Evolutionary conservation across 2,888 invertebrate genomes (phyloP).

Genomic region (Pseudanteris insignis): DNA sequence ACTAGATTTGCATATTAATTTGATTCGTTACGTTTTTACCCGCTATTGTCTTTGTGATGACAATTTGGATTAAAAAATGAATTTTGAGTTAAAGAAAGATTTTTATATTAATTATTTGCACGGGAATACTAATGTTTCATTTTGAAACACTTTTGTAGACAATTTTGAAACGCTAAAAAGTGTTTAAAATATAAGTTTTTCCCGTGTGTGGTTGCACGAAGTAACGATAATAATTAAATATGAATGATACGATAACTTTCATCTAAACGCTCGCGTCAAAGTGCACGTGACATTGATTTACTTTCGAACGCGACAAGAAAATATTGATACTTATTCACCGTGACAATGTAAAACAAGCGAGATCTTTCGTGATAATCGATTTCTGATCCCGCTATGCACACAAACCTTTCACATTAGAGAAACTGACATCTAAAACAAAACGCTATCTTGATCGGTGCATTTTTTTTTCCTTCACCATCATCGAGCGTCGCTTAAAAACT

Average conservation of each 20-base stretch:
- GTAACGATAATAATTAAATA: too few relatives aligned
- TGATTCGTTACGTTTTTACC: too few relatives aligned
- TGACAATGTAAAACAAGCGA: conserved; percentile 31
- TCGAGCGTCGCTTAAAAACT: conserved; percentile 8
- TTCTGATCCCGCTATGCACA: conserved; percentile 12
- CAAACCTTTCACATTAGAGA: conserved; percentile 26
- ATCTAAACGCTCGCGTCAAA: conserved; percentile 7
- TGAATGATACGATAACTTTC: not conserved
- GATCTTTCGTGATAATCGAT: conserved; percentile 21
- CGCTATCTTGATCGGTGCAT: conserved; percentile 17
- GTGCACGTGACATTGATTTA: conserved; percentile 18
- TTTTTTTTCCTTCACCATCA: conserved; percentile 3
- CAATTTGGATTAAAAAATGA: too few relatives aligned
- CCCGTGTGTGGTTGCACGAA: too few relatives aligned
- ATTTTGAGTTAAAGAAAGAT: too few relatives aligned
- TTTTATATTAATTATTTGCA: too few relatives aligned
- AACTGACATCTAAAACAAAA: conserved; percentile 25
- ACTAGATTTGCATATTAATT: too few relatives aligned
- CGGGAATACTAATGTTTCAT: too few relatives aligned
- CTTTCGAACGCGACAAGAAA: conserved; percentile 19
- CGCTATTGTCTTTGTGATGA: too few relatives aligned
- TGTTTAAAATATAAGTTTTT: too few relatives aligned
- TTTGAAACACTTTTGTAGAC: too few relatives aligned
- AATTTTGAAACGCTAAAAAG: too few relatives aligned
- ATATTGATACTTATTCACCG: conserved; percentile 14